These are phyloP conservation scores for Parnassius glacialis DNA, from an alignment of 2,888 invertebrate genomes.

Conservation along the genomic window DNA sequence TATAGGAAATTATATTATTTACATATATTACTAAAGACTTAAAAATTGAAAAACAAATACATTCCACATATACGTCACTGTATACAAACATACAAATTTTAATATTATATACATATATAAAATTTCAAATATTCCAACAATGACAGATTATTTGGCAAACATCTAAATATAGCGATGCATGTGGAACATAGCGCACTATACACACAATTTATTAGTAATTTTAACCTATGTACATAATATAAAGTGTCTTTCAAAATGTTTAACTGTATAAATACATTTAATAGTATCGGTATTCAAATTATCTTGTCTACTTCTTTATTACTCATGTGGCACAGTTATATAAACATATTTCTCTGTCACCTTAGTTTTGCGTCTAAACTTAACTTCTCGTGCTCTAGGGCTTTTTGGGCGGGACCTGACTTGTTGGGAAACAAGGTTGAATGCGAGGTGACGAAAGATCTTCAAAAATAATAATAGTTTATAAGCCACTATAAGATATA, in stretches of 20 bases:
- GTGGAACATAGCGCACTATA: not conserved
- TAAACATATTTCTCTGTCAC: not conserved
- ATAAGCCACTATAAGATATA: too few relatives aligned
- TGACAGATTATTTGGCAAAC: not conserved
- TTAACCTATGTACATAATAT: not conserved
- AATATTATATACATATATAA: not conserved
- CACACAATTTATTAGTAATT: not conserved
- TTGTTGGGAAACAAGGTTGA: too few relatives aligned
- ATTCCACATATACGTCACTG: not conserved
- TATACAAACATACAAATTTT: slow-evolving; percentile 13
- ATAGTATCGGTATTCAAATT: slow-evolving; percentile 6
- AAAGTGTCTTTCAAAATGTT: slow-evolving; percentile 10
- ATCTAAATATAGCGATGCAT: not conserved
- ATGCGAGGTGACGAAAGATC: too few relatives aligned
- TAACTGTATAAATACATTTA: slow-evolving; percentile 1
- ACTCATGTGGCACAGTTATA: not conserved
- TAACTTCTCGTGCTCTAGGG: too few relatives aligned
- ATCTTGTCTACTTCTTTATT: not conserved
- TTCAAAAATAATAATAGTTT: too few relatives aligned
- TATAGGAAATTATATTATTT: not conserved
- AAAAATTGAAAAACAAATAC: not conserved
- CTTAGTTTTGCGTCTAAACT: not conserved
- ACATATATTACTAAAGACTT: not conserved
- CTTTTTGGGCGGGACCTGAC: too few relatives aligned
- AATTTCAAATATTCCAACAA: not conserved